phyloP scores from a whole-genome alignment of 2,797 vertebrate genomes.

The Anguilla megastoma region DNA sequence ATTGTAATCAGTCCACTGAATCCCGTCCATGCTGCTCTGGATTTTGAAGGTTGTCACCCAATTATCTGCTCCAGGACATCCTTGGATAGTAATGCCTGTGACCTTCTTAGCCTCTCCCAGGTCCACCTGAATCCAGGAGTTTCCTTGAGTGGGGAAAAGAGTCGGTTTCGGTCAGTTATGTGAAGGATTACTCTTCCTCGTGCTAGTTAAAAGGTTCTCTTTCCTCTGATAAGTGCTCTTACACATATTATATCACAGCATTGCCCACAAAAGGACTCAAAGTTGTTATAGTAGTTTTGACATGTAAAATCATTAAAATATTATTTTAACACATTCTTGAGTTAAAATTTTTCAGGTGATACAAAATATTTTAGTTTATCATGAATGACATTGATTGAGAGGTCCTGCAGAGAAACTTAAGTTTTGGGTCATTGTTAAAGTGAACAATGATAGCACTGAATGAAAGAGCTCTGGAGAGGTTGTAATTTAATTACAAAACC shows the following conservation, averaged over 20 bases:
- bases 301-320: neutral
- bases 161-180: too few relatives aligned
- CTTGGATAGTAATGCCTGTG: constrained; percentile 75
- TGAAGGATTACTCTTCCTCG: neutral
- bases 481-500: neutral
- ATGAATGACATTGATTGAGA: neutral
- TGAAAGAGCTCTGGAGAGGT: neutral
- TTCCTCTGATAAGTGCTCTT: neutral
- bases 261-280: too few relatives aligned
- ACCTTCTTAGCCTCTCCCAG: constrained; percentile 67
- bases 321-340: neutral
- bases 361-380: neutral
- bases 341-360: neutral
- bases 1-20: constrained; percentile 64
- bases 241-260: too few relatives aligned
- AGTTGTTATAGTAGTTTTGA: neutral
- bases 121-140: constrained; percentile 74
- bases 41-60: constrained; percentile 74
- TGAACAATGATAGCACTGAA: neutral
- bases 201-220: neutral
- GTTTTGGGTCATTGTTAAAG: neutral
- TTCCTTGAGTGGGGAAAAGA: constrained; percentile 49
- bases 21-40: constrained; percentile 67
- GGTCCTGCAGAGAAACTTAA: neutral
- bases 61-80: constrained; percentile 68